phyloP scores from a whole-genome alignment of 1,140 invertebrate genomes.

The Eriocheir sinensis region DNA sequence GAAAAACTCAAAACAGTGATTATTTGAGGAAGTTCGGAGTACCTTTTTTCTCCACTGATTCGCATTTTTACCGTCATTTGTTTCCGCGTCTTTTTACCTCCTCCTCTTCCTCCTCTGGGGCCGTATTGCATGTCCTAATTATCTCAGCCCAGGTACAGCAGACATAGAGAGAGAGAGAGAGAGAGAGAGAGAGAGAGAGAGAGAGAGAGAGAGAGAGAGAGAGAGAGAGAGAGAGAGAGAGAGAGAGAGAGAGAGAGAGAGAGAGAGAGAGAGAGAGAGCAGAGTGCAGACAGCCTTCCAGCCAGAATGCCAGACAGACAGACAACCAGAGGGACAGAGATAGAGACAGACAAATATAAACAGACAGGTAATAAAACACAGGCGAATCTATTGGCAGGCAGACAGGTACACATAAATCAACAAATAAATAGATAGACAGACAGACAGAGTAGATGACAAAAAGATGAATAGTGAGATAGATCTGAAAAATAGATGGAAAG shows the following conservation, averaged over 20 bases:
- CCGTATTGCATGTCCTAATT: conserved; percentile 7
- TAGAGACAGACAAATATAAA: background rate
- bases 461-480: background rate
- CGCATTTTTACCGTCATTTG: too few species aligned
- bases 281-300: too few species aligned
- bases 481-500: too few species aligned
- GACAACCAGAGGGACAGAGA: background rate
- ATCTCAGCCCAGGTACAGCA: background rate
- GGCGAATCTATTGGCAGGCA: background rate
- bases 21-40: too few species aligned
- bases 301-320: too few species aligned
- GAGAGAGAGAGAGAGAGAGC: too few species aligned
- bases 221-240: background rate
- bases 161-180: background rate
- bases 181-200: background rate
- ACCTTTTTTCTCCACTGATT: too few species aligned
- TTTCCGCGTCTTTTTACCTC: too few species aligned
- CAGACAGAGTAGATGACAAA: background rate
- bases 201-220: conserved; percentile 19
- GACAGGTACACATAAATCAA: background rate
- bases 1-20: too few species aligned
- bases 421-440: background rate
- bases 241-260: background rate
- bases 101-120: background rate
- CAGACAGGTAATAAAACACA: background rate